phyloP scores from a whole-genome alignment of 1,140 invertebrate genomes.

The Chrysomallon squamiferum region DNA sequence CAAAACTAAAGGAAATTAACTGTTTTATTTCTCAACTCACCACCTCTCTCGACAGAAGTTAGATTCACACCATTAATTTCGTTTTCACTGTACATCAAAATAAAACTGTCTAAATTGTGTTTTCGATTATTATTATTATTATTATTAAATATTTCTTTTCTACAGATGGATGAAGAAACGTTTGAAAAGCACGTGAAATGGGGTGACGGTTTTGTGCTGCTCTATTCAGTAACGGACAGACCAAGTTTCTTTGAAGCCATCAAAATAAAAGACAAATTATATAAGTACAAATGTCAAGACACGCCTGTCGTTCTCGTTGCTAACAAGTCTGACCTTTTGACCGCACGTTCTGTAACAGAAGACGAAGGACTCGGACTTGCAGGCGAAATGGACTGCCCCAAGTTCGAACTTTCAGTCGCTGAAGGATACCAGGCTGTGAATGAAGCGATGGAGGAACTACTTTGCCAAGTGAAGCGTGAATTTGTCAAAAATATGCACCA shows the following conservation, averaged over 20 bases:
- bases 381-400: constrained; percentile 46
- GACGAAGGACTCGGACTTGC: constrained; percentile 28
- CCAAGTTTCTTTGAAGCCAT: constrained; percentile 28
- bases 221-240: constrained; percentile 46
- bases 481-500: constrained; percentile 41
- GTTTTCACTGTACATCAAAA: no score
- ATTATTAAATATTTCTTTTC: no score
- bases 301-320: constrained; percentile 40
- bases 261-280: constrained; percentile 31
- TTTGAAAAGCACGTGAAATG: constrained; percentile 46
- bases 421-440: constrained; percentile 44
- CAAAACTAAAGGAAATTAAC: no score
- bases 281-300: constrained; percentile 28
- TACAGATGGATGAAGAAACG: constrained; percentile 27
- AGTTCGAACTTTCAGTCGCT: constrained; percentile 52
- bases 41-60: no score
- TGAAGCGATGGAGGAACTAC: constrained; percentile 49
- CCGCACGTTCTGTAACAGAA: constrained; percentile 38
- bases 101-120: no score
- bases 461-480: constrained; percentile 46
- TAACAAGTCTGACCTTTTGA: constrained; percentile 51
- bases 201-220: constrained; percentile 48
- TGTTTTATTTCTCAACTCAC: no score
- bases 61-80: no score
- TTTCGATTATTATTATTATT: no score